phyloP scores from a whole-genome alignment of 2,888 invertebrate species.

The Zaprionus bogoriensis region DNA sequence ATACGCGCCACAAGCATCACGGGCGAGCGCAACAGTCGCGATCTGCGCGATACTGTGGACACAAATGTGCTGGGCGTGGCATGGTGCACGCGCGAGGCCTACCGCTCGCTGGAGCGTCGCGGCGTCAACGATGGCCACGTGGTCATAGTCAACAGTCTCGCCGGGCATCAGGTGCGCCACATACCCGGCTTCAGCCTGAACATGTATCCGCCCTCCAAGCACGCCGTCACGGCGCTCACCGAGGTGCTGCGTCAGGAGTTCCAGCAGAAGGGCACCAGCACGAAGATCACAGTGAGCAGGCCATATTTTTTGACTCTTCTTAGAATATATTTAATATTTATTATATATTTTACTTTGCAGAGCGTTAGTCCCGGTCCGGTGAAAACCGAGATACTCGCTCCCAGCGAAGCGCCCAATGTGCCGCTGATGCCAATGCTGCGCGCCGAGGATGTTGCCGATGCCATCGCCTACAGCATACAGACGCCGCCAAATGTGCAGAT shows the following conservation, averaged over 20 bases:
- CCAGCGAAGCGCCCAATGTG: background rate
- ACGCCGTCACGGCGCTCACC: background rate
- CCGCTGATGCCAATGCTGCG: background rate
- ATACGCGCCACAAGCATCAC: background rate
- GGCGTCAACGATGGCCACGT: background rate
- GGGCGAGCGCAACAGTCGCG: background rate
- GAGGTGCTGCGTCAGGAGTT: constrained; percentile 2
- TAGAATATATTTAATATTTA: no score
- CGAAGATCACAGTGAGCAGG: background rate
- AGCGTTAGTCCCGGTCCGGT: background rate
- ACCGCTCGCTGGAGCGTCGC: constrained; percentile 82
- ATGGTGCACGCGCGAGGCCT: constrained; percentile 83
- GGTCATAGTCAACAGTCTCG: background rate
- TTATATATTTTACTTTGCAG: background rate
- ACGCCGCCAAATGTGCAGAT: constrained; percentile 6
- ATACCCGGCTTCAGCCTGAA: background rate
- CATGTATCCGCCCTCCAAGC: constrained; percentile 1
- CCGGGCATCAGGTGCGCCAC: background rate
- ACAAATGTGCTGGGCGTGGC: constrained; percentile 74
- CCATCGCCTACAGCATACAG: background rate
- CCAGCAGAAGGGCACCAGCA: background rate
- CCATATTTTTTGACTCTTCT: no score
- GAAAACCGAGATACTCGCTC: background rate
- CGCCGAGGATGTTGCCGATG: constrained; percentile 1
- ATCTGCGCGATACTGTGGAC: background rate